Evolutionary conservation across 2,113 vertebrate genomes (phyloP).

Genomic region (Reinhardtius hippoglossoides): DNA sequence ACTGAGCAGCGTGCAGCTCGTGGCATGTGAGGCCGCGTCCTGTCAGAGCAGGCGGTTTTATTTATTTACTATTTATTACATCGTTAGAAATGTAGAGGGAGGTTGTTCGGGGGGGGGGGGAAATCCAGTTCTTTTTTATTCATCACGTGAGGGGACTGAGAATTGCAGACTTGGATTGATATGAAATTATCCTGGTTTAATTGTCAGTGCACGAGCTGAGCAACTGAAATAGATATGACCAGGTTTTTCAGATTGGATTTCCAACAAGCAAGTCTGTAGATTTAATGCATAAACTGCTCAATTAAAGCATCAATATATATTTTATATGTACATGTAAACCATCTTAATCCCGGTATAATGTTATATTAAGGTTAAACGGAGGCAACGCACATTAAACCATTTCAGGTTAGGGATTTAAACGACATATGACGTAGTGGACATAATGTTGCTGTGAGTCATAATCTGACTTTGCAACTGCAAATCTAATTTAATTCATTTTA

Average conservation of each 20-base stretch:
- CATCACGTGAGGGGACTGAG: neutral
- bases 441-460: no score
- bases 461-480: no score
- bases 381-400: no score
- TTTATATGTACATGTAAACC: no score
- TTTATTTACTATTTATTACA: neutral
- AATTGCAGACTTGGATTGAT: neutral
- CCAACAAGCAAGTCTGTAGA: neutral
- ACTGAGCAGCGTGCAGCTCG: neutral
- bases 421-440: no score
- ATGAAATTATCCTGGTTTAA: neutral
- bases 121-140: neutral
- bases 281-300: slow-evolving; percentile 1
- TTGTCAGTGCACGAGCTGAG: slow-evolving; percentile 1
- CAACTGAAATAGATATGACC: neutral
- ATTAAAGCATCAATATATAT: neutral
- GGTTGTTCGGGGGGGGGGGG: neutral
- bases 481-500: no score
- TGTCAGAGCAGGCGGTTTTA: neutral
- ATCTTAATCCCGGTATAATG: no score
- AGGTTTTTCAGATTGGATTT: neutral
- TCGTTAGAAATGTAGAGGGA: neutral
- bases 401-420: no score
- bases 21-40: slow-evolving; percentile 20
- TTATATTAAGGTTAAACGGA: no score